Percentiles rank a stretch among this genome's conserved stretches.
phyloP scores from a whole-genome alignment of 2,113 vertebrate genomes.

The Mola mola region DNA sequence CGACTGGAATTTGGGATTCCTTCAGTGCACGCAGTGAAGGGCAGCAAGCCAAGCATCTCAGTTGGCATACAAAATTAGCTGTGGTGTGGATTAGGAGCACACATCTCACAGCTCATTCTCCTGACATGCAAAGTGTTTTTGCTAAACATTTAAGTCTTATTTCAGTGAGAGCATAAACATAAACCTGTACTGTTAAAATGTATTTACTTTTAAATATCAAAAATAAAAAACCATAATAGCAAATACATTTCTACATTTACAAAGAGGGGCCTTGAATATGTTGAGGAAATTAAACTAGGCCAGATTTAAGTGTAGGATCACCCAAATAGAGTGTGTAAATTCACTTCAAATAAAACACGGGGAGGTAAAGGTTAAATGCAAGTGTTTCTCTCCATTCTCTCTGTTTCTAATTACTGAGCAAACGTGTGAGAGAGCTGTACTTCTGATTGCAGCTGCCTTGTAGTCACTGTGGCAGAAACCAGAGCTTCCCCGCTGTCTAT shows the following conservation, averaged over 20 bases:
- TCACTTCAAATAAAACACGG: conserved; percentile 56
- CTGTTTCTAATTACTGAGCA: conserved; percentile 70
- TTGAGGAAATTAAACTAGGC: conserved; percentile 15
- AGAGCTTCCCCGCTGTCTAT: conserved; percentile 62
- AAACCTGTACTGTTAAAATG: neutral
- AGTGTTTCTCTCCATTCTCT: conserved; percentile 42
- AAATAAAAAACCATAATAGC: neutral
- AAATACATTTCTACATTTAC: neutral
- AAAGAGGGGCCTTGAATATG: neutral
- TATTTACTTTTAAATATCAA: neutral
- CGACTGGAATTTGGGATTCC: conserved; percentile 76
- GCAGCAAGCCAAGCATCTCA: conserved; percentile 59
- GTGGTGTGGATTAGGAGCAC: conserved; percentile 48
- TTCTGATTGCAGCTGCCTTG: conserved; percentile 65
- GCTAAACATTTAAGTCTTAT: conserved; percentile 1
- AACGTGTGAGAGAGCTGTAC: conserved; percentile 43
- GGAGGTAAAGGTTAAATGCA: conserved; percentile 66
- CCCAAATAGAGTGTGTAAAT: conserved; percentile 29
- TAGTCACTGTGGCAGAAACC: conserved; percentile 62
- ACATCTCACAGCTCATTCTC: conserved; percentile 46
- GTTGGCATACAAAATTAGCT: conserved; percentile 68
- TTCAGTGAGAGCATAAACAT: conserved; percentile 4
- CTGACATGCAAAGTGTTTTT: conserved; percentile 4
- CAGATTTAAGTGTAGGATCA: conserved; percentile 21
- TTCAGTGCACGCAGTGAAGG: conserved; percentile 59